Evolutionary conservation across 2,113 vertebrate species (phyloP).

Genomic region (Myotis yumanensis): DNA sequence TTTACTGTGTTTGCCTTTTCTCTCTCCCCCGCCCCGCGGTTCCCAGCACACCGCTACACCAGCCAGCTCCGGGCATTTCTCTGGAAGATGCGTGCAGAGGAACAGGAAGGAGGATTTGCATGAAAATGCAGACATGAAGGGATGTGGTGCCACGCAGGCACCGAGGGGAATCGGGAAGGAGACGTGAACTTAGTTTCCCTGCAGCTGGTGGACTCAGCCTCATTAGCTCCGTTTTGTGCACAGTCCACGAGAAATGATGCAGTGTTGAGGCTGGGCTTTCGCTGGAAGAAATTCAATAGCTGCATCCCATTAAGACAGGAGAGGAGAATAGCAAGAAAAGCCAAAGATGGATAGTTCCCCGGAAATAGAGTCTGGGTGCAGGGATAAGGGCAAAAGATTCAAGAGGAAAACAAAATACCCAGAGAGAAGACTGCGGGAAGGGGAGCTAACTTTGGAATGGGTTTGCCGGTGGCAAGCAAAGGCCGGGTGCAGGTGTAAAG

Average conservation of each 20-base stretch:
- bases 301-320: slow-evolving; percentile 77
- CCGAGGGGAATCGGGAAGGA: slow-evolving; percentile 19
- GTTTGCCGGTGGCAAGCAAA: neutral
- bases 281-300: slow-evolving; percentile 86
- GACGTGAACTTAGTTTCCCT: slow-evolving; percentile 86
- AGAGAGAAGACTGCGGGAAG: neutral
- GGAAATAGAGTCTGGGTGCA: neutral
- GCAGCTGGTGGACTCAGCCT: slow-evolving; percentile 78
- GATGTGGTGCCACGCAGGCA: neutral
- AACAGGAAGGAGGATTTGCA: slow-evolving; percentile 40
- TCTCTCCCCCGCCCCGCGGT: slow-evolving; percentile 70
- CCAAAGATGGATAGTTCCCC: neutral
- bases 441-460: slow-evolving; percentile 63
- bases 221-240: slow-evolving; percentile 87
- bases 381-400: neutral
- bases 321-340: slow-evolving; percentile 27
- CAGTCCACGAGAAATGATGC: slow-evolving; percentile 88
- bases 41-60: slow-evolving; percentile 73
- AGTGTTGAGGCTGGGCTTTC: slow-evolving; percentile 84
- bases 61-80: slow-evolving; percentile 71
- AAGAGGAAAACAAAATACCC: neutral
- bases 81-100: slow-evolving; percentile 67
- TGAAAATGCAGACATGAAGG: neutral
- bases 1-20: slow-evolving; percentile 50
- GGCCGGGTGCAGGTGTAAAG: neutral